phyloP scores from a whole-genome alignment of 2,113 vertebrate genomes.

The Sceloporus undulatus region DNA sequence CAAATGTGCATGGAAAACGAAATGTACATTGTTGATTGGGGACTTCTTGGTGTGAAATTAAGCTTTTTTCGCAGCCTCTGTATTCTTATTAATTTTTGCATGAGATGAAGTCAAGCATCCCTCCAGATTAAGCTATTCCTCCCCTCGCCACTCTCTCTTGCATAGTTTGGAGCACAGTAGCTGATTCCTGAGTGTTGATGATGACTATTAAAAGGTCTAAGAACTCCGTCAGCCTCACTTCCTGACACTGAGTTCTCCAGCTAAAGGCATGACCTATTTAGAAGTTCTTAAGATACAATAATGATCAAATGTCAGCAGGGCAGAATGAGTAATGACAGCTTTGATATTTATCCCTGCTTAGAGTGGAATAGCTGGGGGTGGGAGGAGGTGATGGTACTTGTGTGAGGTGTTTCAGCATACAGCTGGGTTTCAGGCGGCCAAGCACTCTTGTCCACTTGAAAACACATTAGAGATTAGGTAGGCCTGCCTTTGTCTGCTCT shows the following conservation, averaged over 20 bases:
- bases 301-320: conserved; percentile 71
- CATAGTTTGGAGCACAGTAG: neutral
- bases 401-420: neutral
- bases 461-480: neutral
- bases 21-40: too few relatives aligned
- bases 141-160: neutral
- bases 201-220: conserved; percentile 51
- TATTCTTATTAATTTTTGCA: neutral
- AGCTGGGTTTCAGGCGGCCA: conserved; percentile 19
- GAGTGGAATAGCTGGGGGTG: neutral
- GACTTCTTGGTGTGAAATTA: too few relatives aligned
- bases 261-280: conserved; percentile 71
- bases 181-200: conserved; percentile 56
- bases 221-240: conserved; percentile 58
- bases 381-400: conserved; percentile 2
- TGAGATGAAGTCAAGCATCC: neutral
- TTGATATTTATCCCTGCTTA: conserved; percentile 56
- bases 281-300: conserved; percentile 68
- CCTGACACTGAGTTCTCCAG: conserved; percentile 60
- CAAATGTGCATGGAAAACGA: too few relatives aligned
- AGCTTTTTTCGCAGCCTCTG: neutral
- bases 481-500: rapidly evolving
- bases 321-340: conserved; percentile 68
- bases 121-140: neutral
- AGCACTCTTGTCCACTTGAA: conserved; percentile 25